phyloP scores from a whole-genome alignment of 2,888 invertebrate species.

The Phyllotreta cruciferae region DNA sequence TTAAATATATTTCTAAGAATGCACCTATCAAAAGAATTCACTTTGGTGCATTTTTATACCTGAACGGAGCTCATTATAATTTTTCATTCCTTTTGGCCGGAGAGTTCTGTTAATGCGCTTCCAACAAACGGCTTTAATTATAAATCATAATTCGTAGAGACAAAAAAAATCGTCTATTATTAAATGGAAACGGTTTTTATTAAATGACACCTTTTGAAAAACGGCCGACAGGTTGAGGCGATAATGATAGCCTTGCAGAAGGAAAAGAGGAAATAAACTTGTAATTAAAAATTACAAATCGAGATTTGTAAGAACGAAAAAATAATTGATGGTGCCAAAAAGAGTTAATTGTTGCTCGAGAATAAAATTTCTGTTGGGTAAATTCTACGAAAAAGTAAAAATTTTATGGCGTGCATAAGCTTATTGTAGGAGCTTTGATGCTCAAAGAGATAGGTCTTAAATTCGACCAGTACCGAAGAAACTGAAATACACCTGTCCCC shows the following conservation, averaged over 20 bases:
- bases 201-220: slow-evolving; percentile 25
- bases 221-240: slow-evolving; percentile 19
- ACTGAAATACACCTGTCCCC: slow-evolving; percentile 46
- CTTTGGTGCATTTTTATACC: slow-evolving; percentile 21
- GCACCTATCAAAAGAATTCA: slow-evolving; percentile 25
- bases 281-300: slow-evolving; percentile 27
- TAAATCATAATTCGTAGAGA: slow-evolving; percentile 28
- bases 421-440: too few species aligned
- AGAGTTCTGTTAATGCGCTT: slow-evolving; percentile 29
- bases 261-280: slow-evolving; percentile 5
- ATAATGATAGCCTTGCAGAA: slow-evolving; percentile 10
- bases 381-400: too few species aligned
- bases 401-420: too few species aligned
- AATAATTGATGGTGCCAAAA: slow-evolving; percentile 1
- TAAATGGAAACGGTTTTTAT: slow-evolving; percentile 27
- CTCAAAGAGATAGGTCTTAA: too few species aligned
- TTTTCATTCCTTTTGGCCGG: slow-evolving; percentile 22
- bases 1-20: slow-evolving; percentile 30
- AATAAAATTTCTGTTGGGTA: too few species aligned
- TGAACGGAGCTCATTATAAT: slow-evolving; percentile 26
- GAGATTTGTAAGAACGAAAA: slow-evolving; percentile 4
- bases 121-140: slow-evolving; percentile 33
- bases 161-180: slow-evolving; percentile 27
- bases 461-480: not conserved
- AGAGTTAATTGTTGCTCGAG: too few species aligned